These are phyloP conservation scores for Montipora sp. DNA, from an alignment of 64 coral and sea anemone genomes.

Conservation along the genomic window DNA sequence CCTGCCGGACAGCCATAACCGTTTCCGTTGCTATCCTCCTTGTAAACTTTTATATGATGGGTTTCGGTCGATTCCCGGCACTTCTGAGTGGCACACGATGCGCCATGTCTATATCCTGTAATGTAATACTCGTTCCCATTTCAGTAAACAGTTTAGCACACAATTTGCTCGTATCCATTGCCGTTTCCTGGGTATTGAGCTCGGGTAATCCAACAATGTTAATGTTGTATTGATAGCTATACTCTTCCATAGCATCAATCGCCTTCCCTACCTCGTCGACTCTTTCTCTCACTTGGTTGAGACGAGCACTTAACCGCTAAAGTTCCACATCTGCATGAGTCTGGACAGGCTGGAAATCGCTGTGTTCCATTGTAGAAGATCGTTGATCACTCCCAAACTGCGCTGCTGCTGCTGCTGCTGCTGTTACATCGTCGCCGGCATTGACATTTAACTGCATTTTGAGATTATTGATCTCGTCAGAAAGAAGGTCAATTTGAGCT, in stretches of 20 bases:
- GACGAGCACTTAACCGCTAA: neutral
- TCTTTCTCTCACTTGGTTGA: neutral
- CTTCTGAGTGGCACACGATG: constrained; percentile 39
- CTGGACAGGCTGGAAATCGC: constrained; percentile 18
- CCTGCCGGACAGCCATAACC: constrained; percentile 17
- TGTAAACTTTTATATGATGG: constrained; percentile 65
- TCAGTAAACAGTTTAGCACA: constrained; percentile 33
- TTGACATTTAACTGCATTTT: neutral
- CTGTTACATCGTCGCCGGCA: neutral
- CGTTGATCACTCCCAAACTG: neutral
- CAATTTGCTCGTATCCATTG: constrained; percentile 9
- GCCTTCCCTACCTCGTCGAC: constrained; percentile 27
- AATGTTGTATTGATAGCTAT: constrained; percentile 63
- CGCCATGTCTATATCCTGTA: constrained; percentile 62
- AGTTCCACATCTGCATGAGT: constrained; percentile 1
- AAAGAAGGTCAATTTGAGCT: neutral
- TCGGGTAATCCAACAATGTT: constrained; percentile 62
- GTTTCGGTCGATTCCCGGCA: neutral
- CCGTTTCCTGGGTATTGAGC: constrained; percentile 28
- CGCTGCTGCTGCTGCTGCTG: constrained; percentile 4
- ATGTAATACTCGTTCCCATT: constrained; percentile 12
- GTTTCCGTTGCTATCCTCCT: constrained; percentile 57
- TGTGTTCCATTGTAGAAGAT: constrained; percentile 30
- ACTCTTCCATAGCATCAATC: constrained; percentile 40
- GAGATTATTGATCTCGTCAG: neutral